These are phyloP conservation scores for Megaceryle maxima DNA, from an alignment of 2,113 vertebrate species.

Conservation along the genomic window DNA sequence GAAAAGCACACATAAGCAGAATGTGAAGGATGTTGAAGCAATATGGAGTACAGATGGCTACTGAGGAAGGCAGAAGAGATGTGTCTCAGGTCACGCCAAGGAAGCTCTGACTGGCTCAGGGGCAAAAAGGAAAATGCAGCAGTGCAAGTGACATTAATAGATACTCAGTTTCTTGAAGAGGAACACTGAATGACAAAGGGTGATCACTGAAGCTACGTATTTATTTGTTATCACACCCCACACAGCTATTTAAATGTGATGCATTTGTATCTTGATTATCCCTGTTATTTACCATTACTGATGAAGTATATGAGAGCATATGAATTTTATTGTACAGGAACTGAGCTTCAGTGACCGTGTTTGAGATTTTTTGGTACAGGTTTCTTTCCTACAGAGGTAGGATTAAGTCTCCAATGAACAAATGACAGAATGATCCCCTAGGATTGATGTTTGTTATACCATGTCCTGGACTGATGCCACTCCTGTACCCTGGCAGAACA, in stretches of 20 bases:
- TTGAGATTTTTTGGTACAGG: no score
- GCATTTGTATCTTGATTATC: background rate
- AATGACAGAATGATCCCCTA: background rate
- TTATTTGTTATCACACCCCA: background rate
- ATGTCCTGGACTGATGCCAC: background rate
- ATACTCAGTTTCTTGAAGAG: background rate
- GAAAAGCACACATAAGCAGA: background rate
- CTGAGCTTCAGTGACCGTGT: background rate
- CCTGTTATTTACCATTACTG: background rate
- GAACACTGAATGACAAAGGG: background rate
- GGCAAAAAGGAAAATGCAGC: background rate
- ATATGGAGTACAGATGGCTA: background rate
- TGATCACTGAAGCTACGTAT: background rate
- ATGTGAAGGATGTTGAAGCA: background rate
- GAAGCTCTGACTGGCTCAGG: background rate
- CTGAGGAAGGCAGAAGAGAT: background rate
- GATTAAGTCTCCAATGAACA: background rate
- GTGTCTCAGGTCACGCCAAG: rapidly evolving
- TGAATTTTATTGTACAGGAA: background rate
- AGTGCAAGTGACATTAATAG: background rate
- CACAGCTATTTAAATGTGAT: rapidly evolving
- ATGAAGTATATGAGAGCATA: background rate
- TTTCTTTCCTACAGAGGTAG: background rate
- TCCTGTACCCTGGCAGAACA: background rate
- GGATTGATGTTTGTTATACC: background rate